These are phyloP conservation scores for Gryllus bimaculatus DNA, from an alignment of 1,140 invertebrate genomes.

Conservation along the genomic window DNA sequence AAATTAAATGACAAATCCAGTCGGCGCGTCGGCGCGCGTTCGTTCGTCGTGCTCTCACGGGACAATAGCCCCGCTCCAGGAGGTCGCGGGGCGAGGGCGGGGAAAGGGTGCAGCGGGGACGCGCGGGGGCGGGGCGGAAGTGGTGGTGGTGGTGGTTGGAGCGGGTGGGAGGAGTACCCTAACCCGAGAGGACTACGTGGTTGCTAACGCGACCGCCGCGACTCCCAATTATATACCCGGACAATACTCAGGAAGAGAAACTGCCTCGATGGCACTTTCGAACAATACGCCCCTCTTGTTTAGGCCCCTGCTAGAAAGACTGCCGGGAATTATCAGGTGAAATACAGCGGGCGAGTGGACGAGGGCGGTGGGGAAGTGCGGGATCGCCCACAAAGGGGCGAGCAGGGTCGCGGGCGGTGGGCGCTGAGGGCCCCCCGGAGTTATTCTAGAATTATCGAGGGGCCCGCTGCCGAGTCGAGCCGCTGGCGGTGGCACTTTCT, in stretches of 20 bases:
- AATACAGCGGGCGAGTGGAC: too few relatives aligned
- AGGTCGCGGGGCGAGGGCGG: too few relatives aligned
- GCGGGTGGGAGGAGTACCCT: neutral
- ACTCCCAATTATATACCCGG: neutral
- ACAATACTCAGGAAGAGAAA: neutral
- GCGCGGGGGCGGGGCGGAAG: neutral
- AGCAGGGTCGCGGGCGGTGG: too few relatives aligned
- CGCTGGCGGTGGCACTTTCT: too few relatives aligned
- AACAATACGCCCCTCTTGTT: neutral
- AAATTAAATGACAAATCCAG: neutral
- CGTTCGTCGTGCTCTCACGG: too few relatives aligned
- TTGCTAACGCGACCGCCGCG: neutral
- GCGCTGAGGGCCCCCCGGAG: too few relatives aligned
- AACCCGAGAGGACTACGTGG: neutral
- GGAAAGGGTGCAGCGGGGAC: neutral
- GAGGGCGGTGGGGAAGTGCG: too few relatives aligned
- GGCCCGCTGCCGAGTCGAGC: too few relatives aligned
- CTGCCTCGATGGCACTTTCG: neutral
- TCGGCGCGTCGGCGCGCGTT: too few relatives aligned
- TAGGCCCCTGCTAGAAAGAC: neutral
- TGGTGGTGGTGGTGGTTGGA: neutral
- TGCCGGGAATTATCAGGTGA: neutral
- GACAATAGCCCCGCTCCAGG: too few relatives aligned
- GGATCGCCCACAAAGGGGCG: too few relatives aligned
- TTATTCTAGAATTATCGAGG: too few relatives aligned